Evolutionary conservation across 1,140 invertebrate genomes (phyloP).

Genomic region (Drosophila rhopaloa): DNA sequence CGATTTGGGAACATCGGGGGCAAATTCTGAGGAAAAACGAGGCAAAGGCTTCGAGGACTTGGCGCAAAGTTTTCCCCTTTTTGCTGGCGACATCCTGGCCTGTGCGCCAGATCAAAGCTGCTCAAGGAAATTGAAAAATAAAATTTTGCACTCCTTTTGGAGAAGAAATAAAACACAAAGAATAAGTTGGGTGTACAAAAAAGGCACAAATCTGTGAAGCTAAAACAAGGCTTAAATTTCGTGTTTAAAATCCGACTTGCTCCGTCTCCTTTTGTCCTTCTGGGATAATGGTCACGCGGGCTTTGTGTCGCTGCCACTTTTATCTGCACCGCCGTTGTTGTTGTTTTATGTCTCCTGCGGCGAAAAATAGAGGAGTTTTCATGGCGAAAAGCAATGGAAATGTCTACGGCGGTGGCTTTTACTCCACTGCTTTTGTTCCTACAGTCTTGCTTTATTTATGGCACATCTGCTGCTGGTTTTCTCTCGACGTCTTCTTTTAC

Average conservation of each 20-base stretch:
- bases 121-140: constrained; percentile 75
- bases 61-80: constrained; percentile 49
- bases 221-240: constrained; percentile 38
- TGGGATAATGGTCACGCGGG: constrained; percentile 49
- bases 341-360: constrained; percentile 37
- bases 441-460: constrained; percentile 70
- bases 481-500: constrained; percentile 20
- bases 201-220: constrained; percentile 30
- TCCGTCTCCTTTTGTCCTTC: constrained; percentile 9
- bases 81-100: constrained; percentile 17
- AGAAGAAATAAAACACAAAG: constrained; percentile 32
- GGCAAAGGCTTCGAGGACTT: constrained; percentile 13
- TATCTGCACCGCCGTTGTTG: constrained; percentile 23
- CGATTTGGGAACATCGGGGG: not conserved
- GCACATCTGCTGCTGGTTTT: constrained; percentile 51
- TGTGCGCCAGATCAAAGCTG: constrained; percentile 65
- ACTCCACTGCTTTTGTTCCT: constrained; percentile 22
- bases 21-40: not conserved
- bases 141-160: constrained; percentile 41
- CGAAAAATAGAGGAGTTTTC: constrained; percentile 22
- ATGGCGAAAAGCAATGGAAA: constrained; percentile 31
- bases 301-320: constrained; percentile 49
- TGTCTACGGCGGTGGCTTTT: constrained; percentile 30
- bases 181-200: constrained; percentile 14
- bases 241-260: constrained; percentile 37